These are phyloP conservation scores for Panulirus ornatus DNA, from an alignment of 1,140 invertebrate species.

Conservation along the genomic window DNA sequence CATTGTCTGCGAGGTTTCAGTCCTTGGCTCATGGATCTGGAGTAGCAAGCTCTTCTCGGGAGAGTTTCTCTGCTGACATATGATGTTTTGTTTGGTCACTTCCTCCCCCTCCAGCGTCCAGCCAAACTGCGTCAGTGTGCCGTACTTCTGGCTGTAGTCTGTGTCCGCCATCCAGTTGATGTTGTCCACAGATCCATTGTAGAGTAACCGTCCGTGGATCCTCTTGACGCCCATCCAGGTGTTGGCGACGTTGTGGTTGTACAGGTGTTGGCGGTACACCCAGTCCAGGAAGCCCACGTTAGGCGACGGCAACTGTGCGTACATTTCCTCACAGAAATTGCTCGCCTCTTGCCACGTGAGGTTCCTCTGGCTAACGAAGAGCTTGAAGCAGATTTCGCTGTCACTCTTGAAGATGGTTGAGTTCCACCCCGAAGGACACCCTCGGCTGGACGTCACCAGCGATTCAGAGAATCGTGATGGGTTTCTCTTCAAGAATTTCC, in stretches of 20 bases:
- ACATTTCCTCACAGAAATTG: slow-evolving; percentile 27
- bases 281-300: slow-evolving; percentile 66
- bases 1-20: slow-evolving; percentile 25
- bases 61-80: slow-evolving; percentile 29
- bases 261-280: slow-evolving; percentile 55
- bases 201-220: slow-evolving; percentile 26
- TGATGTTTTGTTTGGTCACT: slow-evolving; percentile 7
- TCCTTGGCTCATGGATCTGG: not conserved
- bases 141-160: slow-evolving; percentile 31
- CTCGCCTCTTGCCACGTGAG: slow-evolving; percentile 47
- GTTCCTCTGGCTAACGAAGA: slow-evolving; percentile 1
- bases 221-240: slow-evolving; percentile 58
- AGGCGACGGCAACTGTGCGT: slow-evolving; percentile 49
- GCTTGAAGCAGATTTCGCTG: slow-evolving; percentile 53
- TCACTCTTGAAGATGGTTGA: not conserved
- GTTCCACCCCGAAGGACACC: slow-evolving; percentile 17
- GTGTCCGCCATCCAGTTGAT: slow-evolving; percentile 54
- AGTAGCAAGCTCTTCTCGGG: not conserved
- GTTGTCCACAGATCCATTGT: slow-evolving; percentile 42
- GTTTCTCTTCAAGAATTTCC: not conserved
- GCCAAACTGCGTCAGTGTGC: slow-evolving; percentile 21
- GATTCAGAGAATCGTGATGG: not conserved
- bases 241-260: not conserved
- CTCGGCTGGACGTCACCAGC: not conserved
- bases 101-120: slow-evolving; percentile 25